Evolutionary conservation across 1,140 invertebrate species (phyloP).

Genomic region (Aphis gossypii): DNA sequence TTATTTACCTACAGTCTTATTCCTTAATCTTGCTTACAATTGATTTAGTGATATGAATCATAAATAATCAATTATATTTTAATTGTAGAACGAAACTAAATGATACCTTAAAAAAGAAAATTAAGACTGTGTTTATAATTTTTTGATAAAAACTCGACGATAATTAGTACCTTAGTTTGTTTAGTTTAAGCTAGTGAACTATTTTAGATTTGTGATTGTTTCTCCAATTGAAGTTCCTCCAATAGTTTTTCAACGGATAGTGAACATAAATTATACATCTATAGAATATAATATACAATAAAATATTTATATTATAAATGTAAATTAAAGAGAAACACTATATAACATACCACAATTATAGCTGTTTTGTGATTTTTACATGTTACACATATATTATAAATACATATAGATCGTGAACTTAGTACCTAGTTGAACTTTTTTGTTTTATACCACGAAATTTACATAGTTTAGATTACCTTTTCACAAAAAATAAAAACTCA

Average conservation of each 20-base stretch:
- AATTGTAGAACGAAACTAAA: neutral
- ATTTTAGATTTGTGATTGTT: neutral
- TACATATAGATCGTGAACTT: neutral
- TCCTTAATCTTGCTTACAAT: neutral
- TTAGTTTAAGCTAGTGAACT: neutral
- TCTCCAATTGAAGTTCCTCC: neutral
- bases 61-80: neutral
- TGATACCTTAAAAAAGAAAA: no score
- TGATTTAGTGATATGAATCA: neutral
- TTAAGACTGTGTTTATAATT: neutral
- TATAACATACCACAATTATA: neutral
- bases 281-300: neutral
- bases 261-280: neutral
- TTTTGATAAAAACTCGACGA: neutral
- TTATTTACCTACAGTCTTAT: neutral
- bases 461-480: neutral
- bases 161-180: neutral
- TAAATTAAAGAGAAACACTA: neutral
- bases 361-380: neutral
- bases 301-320: neutral
- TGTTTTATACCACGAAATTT: neutral
- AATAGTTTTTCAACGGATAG: neutral
- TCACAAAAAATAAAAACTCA: neutral
- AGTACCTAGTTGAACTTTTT: neutral
- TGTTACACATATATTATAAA: neutral